Evolutionary conservation across 1,140 invertebrate genomes (phyloP).

Genomic region (Apis florea): DNA sequence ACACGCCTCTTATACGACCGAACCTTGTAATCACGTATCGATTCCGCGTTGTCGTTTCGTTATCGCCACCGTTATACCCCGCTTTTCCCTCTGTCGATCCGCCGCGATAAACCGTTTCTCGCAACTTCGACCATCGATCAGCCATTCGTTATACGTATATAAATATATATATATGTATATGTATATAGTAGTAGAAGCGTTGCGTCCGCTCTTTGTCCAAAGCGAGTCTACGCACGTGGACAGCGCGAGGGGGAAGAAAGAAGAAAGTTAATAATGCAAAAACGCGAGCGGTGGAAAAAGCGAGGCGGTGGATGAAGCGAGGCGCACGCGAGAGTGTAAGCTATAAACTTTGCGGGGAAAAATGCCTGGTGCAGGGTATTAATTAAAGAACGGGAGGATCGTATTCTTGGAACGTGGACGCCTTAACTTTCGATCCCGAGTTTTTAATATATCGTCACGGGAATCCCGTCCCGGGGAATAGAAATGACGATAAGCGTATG

Average conservation of each 20-base stretch:
- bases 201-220: neutral
- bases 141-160: neutral
- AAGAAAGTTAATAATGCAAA: slow-evolving; percentile 47
- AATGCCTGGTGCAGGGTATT: slow-evolving; percentile 21
- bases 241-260: slow-evolving; percentile 6
- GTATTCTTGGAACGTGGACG: slow-evolving; percentile 15
- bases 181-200: neutral
- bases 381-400: slow-evolving; percentile 22
- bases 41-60: slow-evolving; percentile 37
- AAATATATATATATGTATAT: no score
- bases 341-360: slow-evolving; percentile 4
- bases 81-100: neutral
- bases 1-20: slow-evolving; percentile 26
- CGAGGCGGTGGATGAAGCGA: neutral
- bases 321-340: slow-evolving; percentile 8
- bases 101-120: slow-evolving; percentile 12
- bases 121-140: neutral
- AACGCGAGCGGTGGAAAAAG: neutral
- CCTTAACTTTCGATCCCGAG: neutral
- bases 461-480: neutral
- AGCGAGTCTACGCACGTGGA: neutral
- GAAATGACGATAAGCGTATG: neutral
- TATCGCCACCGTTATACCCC: slow-evolving; percentile 9
- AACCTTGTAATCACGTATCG: slow-evolving; percentile 59
- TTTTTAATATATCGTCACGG: neutral